A percentile compares a stretch with the other conserved stretches of the same genome.
Evolutionary conservation across 2,797 vertebrate genomes (phyloP).

Genomic region (Pangasius macronema): DNA sequence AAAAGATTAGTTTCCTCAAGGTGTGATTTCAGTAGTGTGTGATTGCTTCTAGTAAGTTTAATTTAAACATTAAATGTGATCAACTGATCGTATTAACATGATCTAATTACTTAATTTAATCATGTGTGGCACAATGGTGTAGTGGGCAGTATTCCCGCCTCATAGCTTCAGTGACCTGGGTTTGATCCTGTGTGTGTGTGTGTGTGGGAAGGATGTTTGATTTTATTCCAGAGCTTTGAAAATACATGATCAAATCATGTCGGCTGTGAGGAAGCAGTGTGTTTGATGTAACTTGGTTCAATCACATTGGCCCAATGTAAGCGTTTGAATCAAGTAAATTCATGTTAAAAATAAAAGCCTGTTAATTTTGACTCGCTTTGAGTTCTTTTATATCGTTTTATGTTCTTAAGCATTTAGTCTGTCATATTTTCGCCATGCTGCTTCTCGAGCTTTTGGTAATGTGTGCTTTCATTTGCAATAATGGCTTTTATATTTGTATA

Average conservation of each 20-base stretch:
- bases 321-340: not conserved
- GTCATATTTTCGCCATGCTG: not conserved
- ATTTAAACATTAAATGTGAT: not conserved
- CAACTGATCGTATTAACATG: not conserved
- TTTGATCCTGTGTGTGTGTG: not conserved
- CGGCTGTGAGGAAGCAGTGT: not conserved
- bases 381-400: too few relatives aligned
- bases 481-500: not conserved
- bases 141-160: not conserved
- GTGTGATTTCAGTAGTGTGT: not conserved
- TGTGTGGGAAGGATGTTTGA: too few relatives aligned
- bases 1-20: too few relatives aligned
- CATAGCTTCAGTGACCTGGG: not conserved
- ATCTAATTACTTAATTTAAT: not conserved
- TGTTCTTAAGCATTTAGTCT: not conserved
- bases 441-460: not conserved
- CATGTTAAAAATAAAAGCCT: not conserved
- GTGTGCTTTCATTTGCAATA: not conserved
- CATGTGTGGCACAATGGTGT: not conserved
- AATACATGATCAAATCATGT: not conserved
- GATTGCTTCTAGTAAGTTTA: not conserved
- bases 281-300: not conserved
- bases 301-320: not conserved
- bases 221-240: not conserved
- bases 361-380: not conserved